Evolutionary conservation across 2,888 invertebrate genomes (phyloP), one percentile per base, ranked within the genome.

Genomic region (Sialis lutaria): DNA sequence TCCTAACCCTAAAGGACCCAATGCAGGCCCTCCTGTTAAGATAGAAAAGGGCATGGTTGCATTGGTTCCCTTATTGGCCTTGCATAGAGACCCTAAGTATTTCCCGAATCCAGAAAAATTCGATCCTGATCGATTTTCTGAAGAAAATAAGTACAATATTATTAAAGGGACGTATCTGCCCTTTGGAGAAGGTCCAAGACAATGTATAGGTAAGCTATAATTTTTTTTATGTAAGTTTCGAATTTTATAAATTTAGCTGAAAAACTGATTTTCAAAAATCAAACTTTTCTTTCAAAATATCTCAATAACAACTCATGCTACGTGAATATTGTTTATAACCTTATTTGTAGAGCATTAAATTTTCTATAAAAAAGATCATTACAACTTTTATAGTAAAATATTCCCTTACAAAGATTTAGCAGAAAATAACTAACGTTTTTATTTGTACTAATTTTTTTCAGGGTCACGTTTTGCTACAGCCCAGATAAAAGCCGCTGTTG

Each of bases 401-500:
- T 22, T 22, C 22, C 22, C 22, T 22, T 22, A 22, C 22, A 22
- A 22, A 22, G 22, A 22, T 22, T 22, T 22, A 22, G 22, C 22
- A 22, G 22, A 22, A 22, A 22, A 2, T 22, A 22, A 4, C 22
- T 22, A 4, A 22, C 22, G 22, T 22, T 22, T 22, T 22, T 22
- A 22, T 22, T 22, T 22, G 2, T 22, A 22, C 22, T 22, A 4
- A 22, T 22, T 22, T 22, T 22, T 22, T 22, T 22, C 22, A 58
- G 58, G 58, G 10, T 52, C 53, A 47, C 47, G 53, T 31, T 57
- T 58, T 50, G 59, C 51, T 6, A 31, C 53, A 8, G 32, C 54
- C 22, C 64, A 67, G 53, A 54, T 63, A 0, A 67, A 67, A 57
- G 47, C 63, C 1, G 67, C 63, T 5, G 40, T 67, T 0, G 55